phyloP scores from a whole-genome alignment of 1,140 invertebrate genomes.

The Dendroctonus ponderosae region DNA sequence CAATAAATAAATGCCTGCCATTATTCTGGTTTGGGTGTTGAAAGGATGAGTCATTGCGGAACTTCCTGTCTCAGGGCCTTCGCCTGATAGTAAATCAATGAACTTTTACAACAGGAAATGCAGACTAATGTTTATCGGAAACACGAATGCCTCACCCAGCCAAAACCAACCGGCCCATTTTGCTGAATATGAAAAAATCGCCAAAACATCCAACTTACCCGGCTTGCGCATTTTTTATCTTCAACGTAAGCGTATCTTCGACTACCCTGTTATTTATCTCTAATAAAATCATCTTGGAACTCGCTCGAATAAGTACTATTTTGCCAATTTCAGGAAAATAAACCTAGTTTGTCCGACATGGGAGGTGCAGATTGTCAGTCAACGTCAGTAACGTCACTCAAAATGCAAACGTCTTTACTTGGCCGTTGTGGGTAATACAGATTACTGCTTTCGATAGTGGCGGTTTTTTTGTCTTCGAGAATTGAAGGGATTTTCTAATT shows the following conservation, averaged over 20 bases:
- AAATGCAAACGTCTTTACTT: neutral
- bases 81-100: slow-evolving; percentile 7
- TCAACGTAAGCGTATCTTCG: slow-evolving; percentile 90
- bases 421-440: too few species aligned
- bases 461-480: too few species aligned
- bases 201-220: slow-evolving; percentile 69
- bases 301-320: slow-evolving; percentile 33
- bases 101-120: slow-evolving; percentile 27
- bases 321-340: slow-evolving; percentile 34
- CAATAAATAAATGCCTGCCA: slow-evolving; percentile 4
- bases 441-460: too few species aligned
- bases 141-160: slow-evolving; percentile 36
- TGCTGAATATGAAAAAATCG: slow-evolving; percentile 7
- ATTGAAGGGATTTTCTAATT: too few species aligned
- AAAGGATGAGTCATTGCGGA: slow-evolving; percentile 19
- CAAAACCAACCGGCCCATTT: slow-evolving; percentile 25
- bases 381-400: slow-evolving; percentile 1
- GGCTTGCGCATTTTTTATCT: slow-evolving; percentile 92
- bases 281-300: slow-evolving; percentile 87
- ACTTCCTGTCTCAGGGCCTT: slow-evolving; percentile 4
- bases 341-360: slow-evolving; percentile 33
- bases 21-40: slow-evolving; percentile 15
- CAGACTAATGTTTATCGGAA: slow-evolving; percentile 21
- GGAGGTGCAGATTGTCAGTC: slow-evolving; percentile 34
- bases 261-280: slow-evolving; percentile 99